phyloP scores from a whole-genome alignment of 2,797 vertebrate species.

The Rhynchonycteris naso region DNA sequence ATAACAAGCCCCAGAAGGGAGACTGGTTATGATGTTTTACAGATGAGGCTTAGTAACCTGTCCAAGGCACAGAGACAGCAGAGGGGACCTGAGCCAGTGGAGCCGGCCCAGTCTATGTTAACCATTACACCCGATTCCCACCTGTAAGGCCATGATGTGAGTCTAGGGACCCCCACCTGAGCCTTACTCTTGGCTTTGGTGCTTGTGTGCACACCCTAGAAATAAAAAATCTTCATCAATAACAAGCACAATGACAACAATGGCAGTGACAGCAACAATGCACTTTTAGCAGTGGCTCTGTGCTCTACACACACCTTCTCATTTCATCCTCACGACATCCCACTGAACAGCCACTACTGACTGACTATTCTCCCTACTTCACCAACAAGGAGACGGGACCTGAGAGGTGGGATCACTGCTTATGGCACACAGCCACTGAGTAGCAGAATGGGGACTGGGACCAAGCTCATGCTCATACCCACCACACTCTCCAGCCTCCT shows the following conservation, averaged over 20 bases:
- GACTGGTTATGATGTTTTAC: not conserved
- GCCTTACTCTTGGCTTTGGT: not conserved
- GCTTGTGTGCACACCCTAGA: not conserved
- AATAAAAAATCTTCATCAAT: not conserved
- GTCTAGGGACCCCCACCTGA: not conserved
- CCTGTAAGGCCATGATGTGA: not conserved
- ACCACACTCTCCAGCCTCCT: not conserved
- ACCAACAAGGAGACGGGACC: not conserved
- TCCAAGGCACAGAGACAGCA: not conserved
- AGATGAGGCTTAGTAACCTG: not conserved
- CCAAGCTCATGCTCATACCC: not conserved
- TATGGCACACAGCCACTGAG: not conserved
- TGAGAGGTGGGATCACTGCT: not conserved
- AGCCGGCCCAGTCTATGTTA: not conserved
- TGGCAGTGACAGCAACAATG: not conserved
- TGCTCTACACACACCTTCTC: not conserved
- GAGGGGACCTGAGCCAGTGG: not conserved
- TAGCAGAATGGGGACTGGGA: not conserved
- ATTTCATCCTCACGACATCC: not conserved
- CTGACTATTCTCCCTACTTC: not conserved
- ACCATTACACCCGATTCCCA: rapidly evolving
- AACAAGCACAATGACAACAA: not conserved
- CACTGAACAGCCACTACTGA: not conserved
- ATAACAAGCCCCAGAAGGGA: not conserved
- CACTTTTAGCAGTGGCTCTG: not conserved